Conservation (phyloP, 2,888 invertebrate species). For the Ptycholaimellus sp. region DNA sequence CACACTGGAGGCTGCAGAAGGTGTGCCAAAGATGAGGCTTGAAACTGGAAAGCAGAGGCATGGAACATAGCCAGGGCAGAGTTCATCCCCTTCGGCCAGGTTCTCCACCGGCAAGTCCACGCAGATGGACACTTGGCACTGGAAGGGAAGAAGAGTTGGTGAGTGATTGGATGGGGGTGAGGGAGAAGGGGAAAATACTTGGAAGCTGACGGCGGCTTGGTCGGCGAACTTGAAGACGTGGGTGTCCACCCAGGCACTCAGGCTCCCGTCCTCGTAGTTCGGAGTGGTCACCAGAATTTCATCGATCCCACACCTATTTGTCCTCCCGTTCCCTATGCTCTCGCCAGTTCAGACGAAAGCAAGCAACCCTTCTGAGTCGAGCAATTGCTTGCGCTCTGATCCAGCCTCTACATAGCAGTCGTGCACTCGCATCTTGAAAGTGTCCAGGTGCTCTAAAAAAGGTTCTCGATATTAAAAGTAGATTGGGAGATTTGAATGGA, state of each 20-base stretch:
- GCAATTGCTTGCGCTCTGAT: background rate
- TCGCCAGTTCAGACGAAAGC: too few relatives aligned
- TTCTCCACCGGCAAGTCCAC: too few relatives aligned
- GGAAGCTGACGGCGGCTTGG: constrained; percentile 1
- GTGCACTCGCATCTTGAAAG: background rate
- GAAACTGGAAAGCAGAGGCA: too few relatives aligned
- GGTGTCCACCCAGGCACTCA: constrained; percentile 4
- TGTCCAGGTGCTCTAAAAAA: background rate
- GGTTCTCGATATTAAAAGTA: background rate
- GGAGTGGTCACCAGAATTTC: constrained; percentile 2
- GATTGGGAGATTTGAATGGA: background rate
- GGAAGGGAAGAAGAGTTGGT: too few relatives aligned
- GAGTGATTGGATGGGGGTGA: too few relatives aligned
- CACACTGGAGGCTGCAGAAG: too few relatives aligned
- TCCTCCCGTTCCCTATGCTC: too few relatives aligned
- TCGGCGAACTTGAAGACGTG: constrained; percentile 7
- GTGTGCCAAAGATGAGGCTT: too few relatives aligned
- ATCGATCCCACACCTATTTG: constrained; percentile 5
- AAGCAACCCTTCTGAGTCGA: background rate
- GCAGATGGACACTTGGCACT: constrained; percentile 5
- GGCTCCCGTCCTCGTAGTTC: constrained; percentile 1
- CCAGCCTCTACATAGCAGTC: background rate
- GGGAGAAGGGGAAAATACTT: too few relatives aligned
- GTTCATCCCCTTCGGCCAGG: too few relatives aligned
- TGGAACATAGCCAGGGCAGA: too few relatives aligned